A percentile compares a stretch with the other conserved stretches of the same genome.
phyloP scores from a whole-genome alignment of 2,113 vertebrate genomes.

The Emydocephalus ijimae region DNA sequence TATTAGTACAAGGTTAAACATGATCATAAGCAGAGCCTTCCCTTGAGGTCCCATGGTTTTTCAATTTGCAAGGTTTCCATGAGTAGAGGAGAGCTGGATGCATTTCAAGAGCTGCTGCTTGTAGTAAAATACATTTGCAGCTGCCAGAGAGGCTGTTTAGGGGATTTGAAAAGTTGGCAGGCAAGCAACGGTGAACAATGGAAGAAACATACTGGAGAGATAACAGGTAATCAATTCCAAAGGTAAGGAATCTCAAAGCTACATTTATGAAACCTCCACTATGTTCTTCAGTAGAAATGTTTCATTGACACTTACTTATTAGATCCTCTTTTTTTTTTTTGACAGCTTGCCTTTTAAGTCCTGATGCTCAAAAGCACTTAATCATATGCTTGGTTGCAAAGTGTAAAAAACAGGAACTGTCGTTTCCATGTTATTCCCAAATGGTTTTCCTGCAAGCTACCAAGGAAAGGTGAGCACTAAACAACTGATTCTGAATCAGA shows the following conservation, averaged over 20 bases:
- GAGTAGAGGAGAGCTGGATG: constrained; percentile 68
- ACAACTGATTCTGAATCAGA: background rate
- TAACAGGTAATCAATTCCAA: constrained; percentile 37
- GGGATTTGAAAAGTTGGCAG: constrained; percentile 60
- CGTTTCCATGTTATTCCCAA: constrained; percentile 12
- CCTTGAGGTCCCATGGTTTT: constrained; percentile 67
- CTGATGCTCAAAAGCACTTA: constrained; percentile 15
- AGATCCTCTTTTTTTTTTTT: constrained; percentile 35
- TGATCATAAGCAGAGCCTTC: constrained; percentile 67
- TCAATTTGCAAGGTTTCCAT: constrained; percentile 69
- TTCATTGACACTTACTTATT: constrained; percentile 15
- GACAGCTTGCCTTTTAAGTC: background rate
- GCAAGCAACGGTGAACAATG: constrained; percentile 9
- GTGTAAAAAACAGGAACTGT: background rate
- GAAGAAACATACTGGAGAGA: constrained; percentile 23
- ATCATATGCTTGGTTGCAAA: constrained; percentile 19
- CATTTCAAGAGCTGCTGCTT: constrained; percentile 72
- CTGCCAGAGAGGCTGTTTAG: constrained; percentile 64
- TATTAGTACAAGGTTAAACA: constrained; percentile 69
- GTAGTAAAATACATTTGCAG: constrained; percentile 48
- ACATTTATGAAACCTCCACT: background rate
- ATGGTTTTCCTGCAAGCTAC: constrained; percentile 1
- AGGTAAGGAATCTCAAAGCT: background rate
- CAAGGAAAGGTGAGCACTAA: background rate
- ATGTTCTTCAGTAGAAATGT: constrained; percentile 24